Evolutionary conservation across 2,888 invertebrate species (phyloP).

Genomic region (Stenodema calcarata): DNA sequence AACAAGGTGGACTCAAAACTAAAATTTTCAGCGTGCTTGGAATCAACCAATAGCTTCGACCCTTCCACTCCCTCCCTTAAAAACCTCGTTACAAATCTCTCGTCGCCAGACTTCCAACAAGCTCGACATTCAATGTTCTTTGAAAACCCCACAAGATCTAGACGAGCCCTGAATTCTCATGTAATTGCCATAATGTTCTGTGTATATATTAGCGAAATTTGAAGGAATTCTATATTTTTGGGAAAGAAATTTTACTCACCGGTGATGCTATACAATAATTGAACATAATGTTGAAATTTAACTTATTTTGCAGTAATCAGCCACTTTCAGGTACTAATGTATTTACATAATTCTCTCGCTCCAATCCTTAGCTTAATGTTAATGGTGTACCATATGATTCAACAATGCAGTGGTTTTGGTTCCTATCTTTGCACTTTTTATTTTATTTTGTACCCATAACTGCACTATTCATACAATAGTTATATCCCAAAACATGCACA

Average conservation of each 20-base stretch:
- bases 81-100: neutral
- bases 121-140: neutral
- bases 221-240: neutral
- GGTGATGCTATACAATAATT: neutral
- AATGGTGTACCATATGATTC: neutral
- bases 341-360: neutral
- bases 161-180: neutral
- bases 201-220: neutral
- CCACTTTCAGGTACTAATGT: neutral
- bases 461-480: neutral
- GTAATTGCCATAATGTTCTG: neutral
- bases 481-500: neutral
- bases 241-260: neutral
- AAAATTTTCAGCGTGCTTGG: conserved; percentile 86
- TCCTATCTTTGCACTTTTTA: conserved; percentile 30
- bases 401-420: conserved; percentile 32
- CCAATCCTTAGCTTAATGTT: conserved; percentile 23
- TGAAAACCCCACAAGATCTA: neutral
- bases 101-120: too few relatives aligned
- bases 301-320: neutral
- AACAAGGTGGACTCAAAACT: conserved; percentile 72
- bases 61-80: neutral
- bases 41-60: conserved; percentile 57
- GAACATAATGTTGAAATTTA: neutral
- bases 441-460: neutral